These are phyloP conservation scores for Neolamprologus modestus DNA, from an alignment of 2,113 vertebrate species.

Conservation along the genomic window DNA sequence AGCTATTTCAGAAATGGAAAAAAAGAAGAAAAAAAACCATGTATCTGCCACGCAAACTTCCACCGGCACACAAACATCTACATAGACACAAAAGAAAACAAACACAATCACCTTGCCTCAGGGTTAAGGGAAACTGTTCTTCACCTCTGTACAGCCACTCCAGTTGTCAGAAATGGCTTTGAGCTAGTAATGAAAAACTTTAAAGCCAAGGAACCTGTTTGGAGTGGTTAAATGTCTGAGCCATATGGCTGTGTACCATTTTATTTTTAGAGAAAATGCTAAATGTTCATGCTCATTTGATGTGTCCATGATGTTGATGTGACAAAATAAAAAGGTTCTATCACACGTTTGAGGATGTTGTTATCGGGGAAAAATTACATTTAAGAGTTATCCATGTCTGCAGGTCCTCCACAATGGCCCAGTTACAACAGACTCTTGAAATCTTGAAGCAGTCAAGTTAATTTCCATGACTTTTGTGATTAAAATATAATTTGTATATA, in stretches of 20 bases:
- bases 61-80: background rate
- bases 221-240: background rate
- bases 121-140: slow-evolving; percentile 17
- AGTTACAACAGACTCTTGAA: background rate
- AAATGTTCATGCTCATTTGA: background rate
- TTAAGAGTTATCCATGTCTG: background rate
- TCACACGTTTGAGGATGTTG: background rate
- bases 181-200: background rate
- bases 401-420: background rate
- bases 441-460: background rate
- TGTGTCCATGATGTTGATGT: background rate
- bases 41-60: background rate
- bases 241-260: background rate
- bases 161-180: background rate
- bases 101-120: slow-evolving; percentile 8
- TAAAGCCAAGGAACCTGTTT: background rate
- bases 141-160: background rate
- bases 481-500: background rate
- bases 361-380: background rate
- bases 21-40: background rate
- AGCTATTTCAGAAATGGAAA: slow-evolving; percentile 39
- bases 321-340: background rate
- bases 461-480: background rate
- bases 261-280: background rate
- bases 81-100: background rate